These are phyloP conservation scores for Orchesellides sinensis DNA, from an alignment of 2,888 invertebrate species.

Conservation along the genomic window DNA sequence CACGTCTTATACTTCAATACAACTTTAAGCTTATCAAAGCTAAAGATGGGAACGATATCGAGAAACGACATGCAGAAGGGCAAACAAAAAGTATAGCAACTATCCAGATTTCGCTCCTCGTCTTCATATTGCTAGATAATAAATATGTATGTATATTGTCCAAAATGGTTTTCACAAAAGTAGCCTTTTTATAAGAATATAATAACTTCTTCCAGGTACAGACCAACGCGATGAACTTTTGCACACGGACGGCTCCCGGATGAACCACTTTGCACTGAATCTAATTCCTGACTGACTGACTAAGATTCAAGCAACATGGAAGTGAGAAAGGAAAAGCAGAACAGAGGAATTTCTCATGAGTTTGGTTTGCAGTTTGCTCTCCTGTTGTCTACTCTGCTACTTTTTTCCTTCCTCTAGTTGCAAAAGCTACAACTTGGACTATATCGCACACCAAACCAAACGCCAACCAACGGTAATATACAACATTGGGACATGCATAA, in stretches of 20 bases:
- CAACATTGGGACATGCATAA: background rate
- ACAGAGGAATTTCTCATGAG: conserved; percentile 1
- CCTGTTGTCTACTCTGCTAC: background rate
- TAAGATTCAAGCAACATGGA: background rate
- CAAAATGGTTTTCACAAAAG: no score
- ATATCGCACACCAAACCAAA: background rate
- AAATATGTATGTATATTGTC: no score
- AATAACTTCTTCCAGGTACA: background rate
- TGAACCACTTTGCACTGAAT: conserved; percentile 60
- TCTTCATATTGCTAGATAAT: no score
- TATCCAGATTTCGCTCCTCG: conserved; percentile 12
- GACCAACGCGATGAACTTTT: background rate
- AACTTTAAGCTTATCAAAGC: conserved; percentile 27
- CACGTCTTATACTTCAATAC: conserved; percentile 22
- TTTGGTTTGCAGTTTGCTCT: background rate
- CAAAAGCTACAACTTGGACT: background rate
- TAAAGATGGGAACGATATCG: conserved; percentile 14
- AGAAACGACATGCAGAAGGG: no score
- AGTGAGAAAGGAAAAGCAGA: background rate
- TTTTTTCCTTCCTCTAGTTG: no score
- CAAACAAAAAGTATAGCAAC: conserved; percentile 7
- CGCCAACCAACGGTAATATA: background rate
- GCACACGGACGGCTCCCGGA: conserved; percentile 13
- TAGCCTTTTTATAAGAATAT: no score
- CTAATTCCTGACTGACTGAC: conserved; percentile 48